These are phyloP conservation scores for Catalaphyllia jardinei DNA, from an alignment of 64 coral and sea anemone genomes.

Conservation along the genomic window DNA sequence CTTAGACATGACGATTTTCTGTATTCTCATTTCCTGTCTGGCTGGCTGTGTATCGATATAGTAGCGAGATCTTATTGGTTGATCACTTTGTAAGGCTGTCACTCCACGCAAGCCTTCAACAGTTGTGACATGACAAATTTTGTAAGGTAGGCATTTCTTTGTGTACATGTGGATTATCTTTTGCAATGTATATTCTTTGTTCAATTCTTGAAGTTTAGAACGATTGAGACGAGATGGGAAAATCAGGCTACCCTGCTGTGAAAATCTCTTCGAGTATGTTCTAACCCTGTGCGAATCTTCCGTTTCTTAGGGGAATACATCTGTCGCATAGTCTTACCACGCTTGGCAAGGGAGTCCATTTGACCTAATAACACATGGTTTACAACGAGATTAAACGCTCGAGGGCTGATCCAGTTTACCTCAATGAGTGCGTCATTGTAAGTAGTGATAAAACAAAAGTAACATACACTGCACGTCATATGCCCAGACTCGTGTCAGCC, in stretches of 20 bases:
- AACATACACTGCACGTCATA: too few relatives aligned
- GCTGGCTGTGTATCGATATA: too few relatives aligned
- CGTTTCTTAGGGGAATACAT: background rate
- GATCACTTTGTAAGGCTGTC: too few relatives aligned
- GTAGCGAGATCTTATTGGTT: too few relatives aligned
- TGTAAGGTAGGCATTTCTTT: background rate
- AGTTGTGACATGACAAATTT: background rate
- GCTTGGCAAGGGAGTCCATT: background rate
- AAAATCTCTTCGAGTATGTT: background rate
- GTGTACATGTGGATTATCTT: background rate
- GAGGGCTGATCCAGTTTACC: background rate
- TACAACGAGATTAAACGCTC: background rate
- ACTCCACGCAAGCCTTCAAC: background rate
- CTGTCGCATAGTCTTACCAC: background rate
- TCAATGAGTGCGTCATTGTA: background rate
- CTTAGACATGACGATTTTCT: too few relatives aligned
- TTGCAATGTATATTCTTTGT: background rate
- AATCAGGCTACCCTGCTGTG: background rate
- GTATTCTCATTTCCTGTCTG: too few relatives aligned
- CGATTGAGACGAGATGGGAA: background rate
- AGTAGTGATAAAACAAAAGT: too few relatives aligned
- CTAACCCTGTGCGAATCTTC: background rate
- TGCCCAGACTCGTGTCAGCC: too few relatives aligned
- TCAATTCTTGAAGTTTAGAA: background rate
- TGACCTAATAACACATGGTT: background rate